Conservation (phyloP, 2,888 invertebrate species). For the Agrochola litura region DNA sequence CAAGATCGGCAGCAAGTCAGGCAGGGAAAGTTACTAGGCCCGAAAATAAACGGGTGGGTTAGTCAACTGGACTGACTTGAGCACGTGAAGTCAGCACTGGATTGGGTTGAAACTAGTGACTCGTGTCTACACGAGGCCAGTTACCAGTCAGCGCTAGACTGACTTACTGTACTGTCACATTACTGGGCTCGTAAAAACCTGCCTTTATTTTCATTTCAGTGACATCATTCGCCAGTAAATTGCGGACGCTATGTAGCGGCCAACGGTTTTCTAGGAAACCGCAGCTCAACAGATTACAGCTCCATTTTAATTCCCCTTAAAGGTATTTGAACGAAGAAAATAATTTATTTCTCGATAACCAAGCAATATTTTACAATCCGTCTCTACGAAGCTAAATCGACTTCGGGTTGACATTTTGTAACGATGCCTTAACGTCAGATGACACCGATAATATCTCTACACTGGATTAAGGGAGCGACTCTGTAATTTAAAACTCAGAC, state of each 20-base stretch:
- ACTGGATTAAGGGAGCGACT: conserved; percentile 20
- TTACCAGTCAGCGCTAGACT: no score
- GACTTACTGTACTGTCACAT: no score
- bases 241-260: background rate
- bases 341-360: background rate
- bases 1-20: no score
- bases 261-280: background rate
- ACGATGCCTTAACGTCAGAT: conserved; percentile 6
- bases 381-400: conserved; percentile 13
- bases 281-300: background rate
- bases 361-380: conserved; percentile 19
- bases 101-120: no score
- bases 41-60: no score
- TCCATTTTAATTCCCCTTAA: background rate
- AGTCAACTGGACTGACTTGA: no score
- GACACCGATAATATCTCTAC: conserved; percentile 29
- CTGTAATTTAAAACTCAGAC: conserved; percentile 32
- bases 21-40: no score
- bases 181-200: no score
- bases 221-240: background rate
- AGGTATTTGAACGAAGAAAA: background rate
- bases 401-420: conserved; percentile 22
- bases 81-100: no score
- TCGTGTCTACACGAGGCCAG: no score
- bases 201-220: background rate